Percentiles rank a stretch among this genome's conserved stretches.
Conservation (phyloP, 1,140 invertebrate species). For the Sipha flava region DNA sequence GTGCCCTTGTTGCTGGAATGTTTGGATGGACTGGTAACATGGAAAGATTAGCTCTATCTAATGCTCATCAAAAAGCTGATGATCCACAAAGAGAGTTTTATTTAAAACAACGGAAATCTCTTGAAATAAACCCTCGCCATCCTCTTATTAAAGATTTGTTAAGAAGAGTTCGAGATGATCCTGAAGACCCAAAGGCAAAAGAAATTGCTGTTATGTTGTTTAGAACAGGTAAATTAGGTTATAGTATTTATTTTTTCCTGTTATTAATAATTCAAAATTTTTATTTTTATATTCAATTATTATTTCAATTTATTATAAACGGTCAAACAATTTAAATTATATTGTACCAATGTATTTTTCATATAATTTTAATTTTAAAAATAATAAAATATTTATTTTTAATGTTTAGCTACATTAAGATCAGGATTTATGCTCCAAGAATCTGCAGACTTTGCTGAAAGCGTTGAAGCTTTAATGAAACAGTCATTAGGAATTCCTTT, state of each 20-base stretch:
- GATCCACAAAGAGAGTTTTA: constrained; percentile 88
- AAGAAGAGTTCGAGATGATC: constrained; percentile 67
- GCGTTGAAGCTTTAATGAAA: constrained; percentile 78
- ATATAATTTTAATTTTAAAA: too few species aligned
- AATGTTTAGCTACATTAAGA: constrained; percentile 66
- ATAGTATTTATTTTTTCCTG: neutral
- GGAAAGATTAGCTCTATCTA: constrained; percentile 91
- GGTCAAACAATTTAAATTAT: too few species aligned
- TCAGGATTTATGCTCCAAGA: constrained; percentile 85
- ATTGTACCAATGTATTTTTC: neutral
- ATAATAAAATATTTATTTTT: constrained; percentile 31
- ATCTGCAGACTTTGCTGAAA: constrained; percentile 74
- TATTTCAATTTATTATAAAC: neutral
- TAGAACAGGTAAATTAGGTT: constrained; percentile 53
- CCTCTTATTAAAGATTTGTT: constrained; percentile 88
- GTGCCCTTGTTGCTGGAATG: constrained; percentile 90
- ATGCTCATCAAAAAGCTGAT: constrained; percentile 93
- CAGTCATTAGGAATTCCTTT: constrained; percentile 70
- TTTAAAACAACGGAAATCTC: constrained; percentile 89
- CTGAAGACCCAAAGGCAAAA: constrained; percentile 69
- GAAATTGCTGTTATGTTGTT: constrained; percentile 88
- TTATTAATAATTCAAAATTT: neutral
- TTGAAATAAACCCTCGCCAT: constrained; percentile 97
- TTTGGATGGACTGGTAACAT: constrained; percentile 99
- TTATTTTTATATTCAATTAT: too few species aligned